phyloP scores from a whole-genome alignment of 1,140 invertebrate genomes.

The Drosophila eugracilis region DNA sequence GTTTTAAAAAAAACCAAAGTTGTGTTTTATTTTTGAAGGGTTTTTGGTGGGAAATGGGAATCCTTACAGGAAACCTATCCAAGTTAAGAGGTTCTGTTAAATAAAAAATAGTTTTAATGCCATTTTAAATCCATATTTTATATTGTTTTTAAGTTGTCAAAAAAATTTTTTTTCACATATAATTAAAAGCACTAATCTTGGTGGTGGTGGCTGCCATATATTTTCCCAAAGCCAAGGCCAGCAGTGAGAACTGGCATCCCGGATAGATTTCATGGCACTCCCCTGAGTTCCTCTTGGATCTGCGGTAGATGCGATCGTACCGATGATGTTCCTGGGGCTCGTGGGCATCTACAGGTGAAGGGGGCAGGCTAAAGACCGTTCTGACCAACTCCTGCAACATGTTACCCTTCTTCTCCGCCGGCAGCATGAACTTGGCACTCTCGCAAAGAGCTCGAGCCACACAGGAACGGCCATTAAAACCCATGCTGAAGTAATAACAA shows the following conservation, averaged over 20 bases:
- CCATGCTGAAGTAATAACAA: slow-evolving; percentile 86
- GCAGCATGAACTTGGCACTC: slow-evolving; percentile 87
- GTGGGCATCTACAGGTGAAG: slow-evolving; percentile 31
- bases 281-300: slow-evolving; percentile 48
- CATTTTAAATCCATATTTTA: background rate
- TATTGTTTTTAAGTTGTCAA: background rate
- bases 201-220: slow-evolving; percentile 85
- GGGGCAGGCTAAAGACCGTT: slow-evolving; percentile 85
- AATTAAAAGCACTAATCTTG: slow-evolving; percentile 59
- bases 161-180: slow-evolving; percentile 46
- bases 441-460: slow-evolving; percentile 89
- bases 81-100: background rate
- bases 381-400: slow-evolving; percentile 90
- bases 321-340: slow-evolving; percentile 66
- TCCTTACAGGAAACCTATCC: background rate
- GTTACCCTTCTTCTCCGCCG: slow-evolving; percentile 85
- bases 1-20: slow-evolving; percentile 79
- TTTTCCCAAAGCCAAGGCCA: slow-evolving; percentile 89
- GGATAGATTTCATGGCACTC: slow-evolving; percentile 87
- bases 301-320: slow-evolving; percentile 70
- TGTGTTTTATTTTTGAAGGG: background rate
- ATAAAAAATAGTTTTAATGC: background rate
- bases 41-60: background rate
- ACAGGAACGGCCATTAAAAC: slow-evolving; percentile 88
- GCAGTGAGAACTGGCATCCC: slow-evolving; percentile 89